A percentile compares a stretch with the other conserved stretches of the same genome.
Conservation (phyloP, 2,113 vertebrate genomes). For the Chamaea fasciata region DNA sequence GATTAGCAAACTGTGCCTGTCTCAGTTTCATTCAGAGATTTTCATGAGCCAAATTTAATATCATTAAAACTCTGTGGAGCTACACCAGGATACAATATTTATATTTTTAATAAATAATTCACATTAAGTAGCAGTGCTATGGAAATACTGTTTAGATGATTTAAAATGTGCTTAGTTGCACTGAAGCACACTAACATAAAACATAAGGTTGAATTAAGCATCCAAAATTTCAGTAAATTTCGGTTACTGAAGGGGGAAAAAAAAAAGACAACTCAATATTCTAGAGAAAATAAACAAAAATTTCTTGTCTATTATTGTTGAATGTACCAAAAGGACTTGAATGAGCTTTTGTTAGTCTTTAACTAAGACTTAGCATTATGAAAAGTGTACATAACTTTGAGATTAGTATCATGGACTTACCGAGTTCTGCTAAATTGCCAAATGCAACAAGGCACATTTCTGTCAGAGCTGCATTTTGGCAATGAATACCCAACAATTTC, state of each 20-base stretch:
- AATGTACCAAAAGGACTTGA: not conserved
- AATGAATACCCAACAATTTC: slow-evolving; percentile 90
- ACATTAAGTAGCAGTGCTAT: not conserved
- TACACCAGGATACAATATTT: not conserved
- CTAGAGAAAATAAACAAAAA: not conserved
- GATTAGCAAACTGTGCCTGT: not conserved
- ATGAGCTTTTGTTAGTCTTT: not conserved
- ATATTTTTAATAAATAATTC: slow-evolving; percentile 40
- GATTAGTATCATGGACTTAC: slow-evolving; percentile 72
- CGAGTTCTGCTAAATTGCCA: slow-evolving; percentile 96
- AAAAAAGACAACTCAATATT: not conserved
- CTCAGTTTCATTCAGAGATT: slow-evolving; percentile 15
- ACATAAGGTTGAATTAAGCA: not conserved
- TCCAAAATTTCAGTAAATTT: not conserved
- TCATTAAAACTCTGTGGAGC: not conserved
- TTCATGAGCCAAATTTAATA: not conserved
- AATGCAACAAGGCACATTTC: slow-evolving; percentile 99
- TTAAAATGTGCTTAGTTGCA: not conserved
- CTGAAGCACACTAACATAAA: not conserved
- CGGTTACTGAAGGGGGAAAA: not conserved
- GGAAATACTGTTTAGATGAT: not conserved
- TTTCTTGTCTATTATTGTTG: not conserved
- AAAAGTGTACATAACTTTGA: not conserved
- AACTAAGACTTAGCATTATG: not conserved
- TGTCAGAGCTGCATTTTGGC: slow-evolving; percentile 89